Conservation (phyloP, 2,888 invertebrate genomes). For the Selenia dentaria region DNA sequence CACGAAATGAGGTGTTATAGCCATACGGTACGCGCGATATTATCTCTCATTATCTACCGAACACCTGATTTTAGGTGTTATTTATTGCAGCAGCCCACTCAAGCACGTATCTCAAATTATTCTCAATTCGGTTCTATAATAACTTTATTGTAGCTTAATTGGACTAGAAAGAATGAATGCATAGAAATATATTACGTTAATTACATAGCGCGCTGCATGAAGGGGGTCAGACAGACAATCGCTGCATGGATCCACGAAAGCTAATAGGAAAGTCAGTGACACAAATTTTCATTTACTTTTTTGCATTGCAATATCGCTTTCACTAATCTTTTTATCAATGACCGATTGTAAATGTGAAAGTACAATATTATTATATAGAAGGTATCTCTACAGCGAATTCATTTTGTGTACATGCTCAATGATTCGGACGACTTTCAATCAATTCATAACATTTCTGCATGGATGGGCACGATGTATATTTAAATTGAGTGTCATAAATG, state of each 20-base stretch:
- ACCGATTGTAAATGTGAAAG: constrained; percentile 77
- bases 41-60: constrained; percentile 23
- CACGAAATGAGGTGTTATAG: constrained; percentile 17
- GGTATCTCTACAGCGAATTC: constrained; percentile 51
- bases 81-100: constrained; percentile 42
- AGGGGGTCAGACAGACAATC: constrained; percentile 60
- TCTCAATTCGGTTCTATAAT: constrained; percentile 35
- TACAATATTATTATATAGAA: constrained; percentile 61
- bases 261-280: constrained; percentile 77
- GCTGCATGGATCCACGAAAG: constrained; percentile 55
- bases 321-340: constrained; percentile 76
- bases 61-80: constrained; percentile 36
- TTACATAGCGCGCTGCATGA: constrained; percentile 36
- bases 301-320: constrained; percentile 79
- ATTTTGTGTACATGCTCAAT: constrained; percentile 57
- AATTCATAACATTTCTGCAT: constrained; percentile 50
- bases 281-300: constrained; percentile 80
- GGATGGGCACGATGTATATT: constrained; percentile 47
- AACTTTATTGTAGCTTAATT: constrained; percentile 36
- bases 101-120: constrained; percentile 42
- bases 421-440: constrained; percentile 57
- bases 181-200: constrained; percentile 33
- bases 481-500: constrained; percentile 45
- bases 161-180: constrained; percentile 27
- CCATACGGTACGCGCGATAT: constrained; percentile 27